Conservation (phyloP, 2,797 vertebrate genomes). For the Pelobates cultripes region DNA sequence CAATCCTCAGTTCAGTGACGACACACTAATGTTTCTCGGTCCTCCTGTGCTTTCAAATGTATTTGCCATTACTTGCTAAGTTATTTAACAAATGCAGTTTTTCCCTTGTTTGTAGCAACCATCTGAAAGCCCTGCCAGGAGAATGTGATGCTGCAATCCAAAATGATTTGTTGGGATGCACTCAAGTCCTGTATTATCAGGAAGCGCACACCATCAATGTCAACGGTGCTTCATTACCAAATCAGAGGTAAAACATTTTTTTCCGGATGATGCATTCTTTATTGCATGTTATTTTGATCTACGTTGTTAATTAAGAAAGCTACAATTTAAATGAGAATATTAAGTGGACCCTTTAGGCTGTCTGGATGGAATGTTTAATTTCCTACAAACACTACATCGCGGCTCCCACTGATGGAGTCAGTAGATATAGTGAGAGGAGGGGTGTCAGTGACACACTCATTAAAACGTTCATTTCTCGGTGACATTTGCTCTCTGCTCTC, state of each 20-base stretch:
- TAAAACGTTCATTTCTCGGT: slow-evolving; percentile 74
- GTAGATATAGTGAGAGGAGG: slow-evolving; percentile 73
- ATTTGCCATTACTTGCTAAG: neutral
- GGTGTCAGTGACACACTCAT: slow-evolving; percentile 74
- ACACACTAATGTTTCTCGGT: no score
- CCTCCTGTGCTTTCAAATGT: neutral
- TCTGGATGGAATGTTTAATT: slow-evolving; percentile 63
- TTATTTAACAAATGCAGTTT: neutral
- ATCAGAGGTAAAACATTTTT: slow-evolving; percentile 67
- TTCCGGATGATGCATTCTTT: slow-evolving; percentile 72
- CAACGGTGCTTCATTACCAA: slow-evolving; percentile 21
- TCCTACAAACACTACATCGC: slow-evolving; percentile 61
- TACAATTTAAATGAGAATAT: slow-evolving; percentile 75
- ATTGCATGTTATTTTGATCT: slow-evolving; percentile 71
- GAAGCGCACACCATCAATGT: slow-evolving; percentile 22
- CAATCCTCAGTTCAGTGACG: no score
- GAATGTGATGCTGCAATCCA: neutral
- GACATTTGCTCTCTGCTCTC: slow-evolving; percentile 75
- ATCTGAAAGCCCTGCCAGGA: neutral
- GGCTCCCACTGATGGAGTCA: slow-evolving; percentile 66
- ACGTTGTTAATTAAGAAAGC: slow-evolving; percentile 73
- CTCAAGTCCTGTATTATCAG: slow-evolving; percentile 8
- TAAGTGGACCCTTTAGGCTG: slow-evolving; percentile 71
- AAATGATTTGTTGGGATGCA: neutral
- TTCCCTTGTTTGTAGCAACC: slow-evolving; percentile 3